Base-by-base conservation (phyloP, 2,888 invertebrate genomes). In the Cantharis rustica region DNA sequence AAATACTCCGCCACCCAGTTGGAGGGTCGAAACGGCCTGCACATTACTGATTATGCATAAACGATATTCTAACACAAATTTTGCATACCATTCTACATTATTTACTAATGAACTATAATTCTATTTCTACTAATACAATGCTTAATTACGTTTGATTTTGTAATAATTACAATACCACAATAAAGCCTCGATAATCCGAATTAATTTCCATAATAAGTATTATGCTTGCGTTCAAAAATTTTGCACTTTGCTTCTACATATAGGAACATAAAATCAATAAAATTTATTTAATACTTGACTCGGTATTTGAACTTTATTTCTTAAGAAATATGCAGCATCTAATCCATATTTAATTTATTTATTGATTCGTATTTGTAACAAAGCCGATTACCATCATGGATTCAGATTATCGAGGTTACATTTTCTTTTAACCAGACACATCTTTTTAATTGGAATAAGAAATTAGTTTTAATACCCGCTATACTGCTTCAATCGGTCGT, bases 21-120 rank as follows among this genome's bases (percentile, higher is more conserved):
- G 90, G 90, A 83, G 90, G 90, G 86, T 90, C 90, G 88, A 87
- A 90, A 84, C 89, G 90, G 85, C 91, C 90, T 90, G 89, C 80
- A 82, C 78, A 79, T 75, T 78, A 79, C 73, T 72, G 69, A 78
- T 73, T 78, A 75, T 77, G 77, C 76, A 76, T 71, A 47, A 77
- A 74, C 74, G 71, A 77, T 74, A 71, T 63, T 72, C 75, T 77
- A 77, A 76, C 75, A 78, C 73, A 71, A 78, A 61, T 69, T 47
- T 47, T 47, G 47, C 47, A 47, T 47, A 47, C 47, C 47, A 47
- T 47, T 47, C 47, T 47, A 47, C 47, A 47, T 47, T 47, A 47
- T 47, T 1, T 47, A 47, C 47, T 47, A 47, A 47, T 47, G 47
- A 47, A 47, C 47, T 47, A 47, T 47, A 47, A 47, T n/a, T 47